These are phyloP conservation scores for Peromyscus attwateri DNA, from an alignment of 2,797 vertebrate species.

Conservation along the genomic window DNA sequence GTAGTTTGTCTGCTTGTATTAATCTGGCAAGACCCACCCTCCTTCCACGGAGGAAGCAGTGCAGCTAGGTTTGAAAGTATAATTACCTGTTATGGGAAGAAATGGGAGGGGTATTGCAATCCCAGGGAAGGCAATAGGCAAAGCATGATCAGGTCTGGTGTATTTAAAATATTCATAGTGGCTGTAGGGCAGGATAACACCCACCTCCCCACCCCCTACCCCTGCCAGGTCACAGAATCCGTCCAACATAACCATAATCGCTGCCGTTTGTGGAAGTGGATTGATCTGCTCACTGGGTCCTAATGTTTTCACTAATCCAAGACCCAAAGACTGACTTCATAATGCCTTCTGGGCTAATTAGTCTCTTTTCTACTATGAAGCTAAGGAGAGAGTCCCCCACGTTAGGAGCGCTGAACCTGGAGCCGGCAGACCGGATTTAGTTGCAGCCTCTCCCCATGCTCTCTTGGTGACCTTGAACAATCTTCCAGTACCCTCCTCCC, in stretches of 20 bases:
- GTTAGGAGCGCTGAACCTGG: background rate
- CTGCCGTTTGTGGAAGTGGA: background rate
- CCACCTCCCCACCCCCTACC: background rate
- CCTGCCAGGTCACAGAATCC: background rate
- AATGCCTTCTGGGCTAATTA: background rate
- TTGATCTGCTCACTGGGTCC: background rate
- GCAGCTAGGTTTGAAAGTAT: background rate
- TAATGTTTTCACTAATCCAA: conserved; percentile 42
- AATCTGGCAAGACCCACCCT: background rate
- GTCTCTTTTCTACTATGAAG: background rate
- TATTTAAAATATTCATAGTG: background rate
- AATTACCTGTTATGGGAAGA: background rate
- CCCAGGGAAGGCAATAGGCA: background rate
- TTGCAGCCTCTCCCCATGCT: background rate
- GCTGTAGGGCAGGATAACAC: background rate
- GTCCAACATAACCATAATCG: background rate
- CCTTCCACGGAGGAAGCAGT: background rate
- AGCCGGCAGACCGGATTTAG: background rate
- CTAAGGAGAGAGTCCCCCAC: background rate
- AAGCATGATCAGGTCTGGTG: background rate
- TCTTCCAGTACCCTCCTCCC: background rate
- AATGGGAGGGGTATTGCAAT: background rate
- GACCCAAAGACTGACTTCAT: conserved; percentile 38
- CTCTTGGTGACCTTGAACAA: background rate
- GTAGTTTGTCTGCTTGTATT: background rate